Evolutionary conservation across 2,888 invertebrate species (phyloP), one percentile per base, ranked within the genome.

Genomic region (Elgonia sp.): DNA sequence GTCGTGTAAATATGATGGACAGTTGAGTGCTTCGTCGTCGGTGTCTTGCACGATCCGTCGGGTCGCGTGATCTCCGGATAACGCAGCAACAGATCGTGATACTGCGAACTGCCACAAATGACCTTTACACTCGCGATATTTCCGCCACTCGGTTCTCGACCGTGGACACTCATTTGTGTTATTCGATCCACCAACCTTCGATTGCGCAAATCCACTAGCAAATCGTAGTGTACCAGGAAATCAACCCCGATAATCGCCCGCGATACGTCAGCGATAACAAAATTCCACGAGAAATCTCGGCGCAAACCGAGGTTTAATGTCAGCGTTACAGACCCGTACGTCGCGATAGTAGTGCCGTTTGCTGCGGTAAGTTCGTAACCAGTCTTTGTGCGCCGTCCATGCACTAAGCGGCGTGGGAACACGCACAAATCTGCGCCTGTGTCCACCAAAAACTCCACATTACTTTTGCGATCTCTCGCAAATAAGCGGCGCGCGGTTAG

Each of bases 331-430:
- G 42, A 8, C 5, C 75, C 42, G 29, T 60, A 62, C 14, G 75
- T 75, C 29, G 60, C 42, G 29, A 60, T 75, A 4, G 60, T 7
- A 3, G 60, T 60, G 6, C 75, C 42, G 20, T 75, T 60, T 8
- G 75, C 60, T 0, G 75, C 60, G 0, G 16, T 4, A 0, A 75
- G 60, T 16, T 37, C 70, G n/a, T 70, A 70, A 0, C 91, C 89
- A 40, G 89, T 40, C 89, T 89, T 63, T 20, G 89, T 89, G 40
- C 87, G 85, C 8, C 90, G 89, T 16, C 83, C 83, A 12, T 18
- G 53, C n/a, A 70, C 53, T 2, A 53, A n/a, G 2, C 10, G 2
- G 5, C 65, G 42, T 6, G 65, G 65, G 12, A 21, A 20, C 20
- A 67, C 70, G 53, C 70, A 53, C 14, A 53, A 39, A 70, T 42